Conservation (phyloP, 1,140 invertebrate species). For the Drosophila repletoides region DNA sequence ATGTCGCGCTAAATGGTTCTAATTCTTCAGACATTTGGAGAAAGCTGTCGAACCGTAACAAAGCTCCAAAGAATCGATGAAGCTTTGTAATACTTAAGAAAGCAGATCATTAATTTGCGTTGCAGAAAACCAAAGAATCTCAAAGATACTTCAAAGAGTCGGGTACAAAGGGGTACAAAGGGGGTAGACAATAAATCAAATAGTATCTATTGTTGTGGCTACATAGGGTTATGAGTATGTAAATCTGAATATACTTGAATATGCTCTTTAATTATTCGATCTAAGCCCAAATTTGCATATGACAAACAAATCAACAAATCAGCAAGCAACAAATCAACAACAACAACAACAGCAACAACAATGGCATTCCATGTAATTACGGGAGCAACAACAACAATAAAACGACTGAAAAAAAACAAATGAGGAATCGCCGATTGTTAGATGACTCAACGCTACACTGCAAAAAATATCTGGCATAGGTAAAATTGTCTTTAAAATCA, state of each 20-base stretch:
- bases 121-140: constrained; percentile 16
- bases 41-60: constrained; percentile 39
- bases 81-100: constrained; percentile 37
- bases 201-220: constrained; percentile 45
- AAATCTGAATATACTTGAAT: constrained; percentile 51
- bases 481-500: no score
- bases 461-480: no score
- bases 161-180: constrained; percentile 47
- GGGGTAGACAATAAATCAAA: constrained; percentile 64
- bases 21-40: constrained; percentile 18
- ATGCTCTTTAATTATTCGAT: constrained; percentile 55
- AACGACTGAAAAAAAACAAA: constrained; percentile 11
- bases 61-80: background rate
- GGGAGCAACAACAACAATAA: constrained; percentile 7
- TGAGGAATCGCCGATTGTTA: constrained; percentile 31
- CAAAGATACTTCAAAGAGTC: background rate
- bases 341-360: constrained; percentile 27
- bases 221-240: constrained; percentile 43
- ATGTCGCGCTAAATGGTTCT: constrained; percentile 16
- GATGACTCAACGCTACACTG: constrained; percentile 40
- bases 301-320: constrained; percentile 35
- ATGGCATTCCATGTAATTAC: constrained; percentile 66
- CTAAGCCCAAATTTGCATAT: constrained; percentile 62
- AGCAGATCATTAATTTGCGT: constrained; percentile 27
- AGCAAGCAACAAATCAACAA: constrained; percentile 15